Evolutionary conservation across 2,797 vertebrate species (phyloP).

Genomic region (Phrynocephalus forsythii): DNA sequence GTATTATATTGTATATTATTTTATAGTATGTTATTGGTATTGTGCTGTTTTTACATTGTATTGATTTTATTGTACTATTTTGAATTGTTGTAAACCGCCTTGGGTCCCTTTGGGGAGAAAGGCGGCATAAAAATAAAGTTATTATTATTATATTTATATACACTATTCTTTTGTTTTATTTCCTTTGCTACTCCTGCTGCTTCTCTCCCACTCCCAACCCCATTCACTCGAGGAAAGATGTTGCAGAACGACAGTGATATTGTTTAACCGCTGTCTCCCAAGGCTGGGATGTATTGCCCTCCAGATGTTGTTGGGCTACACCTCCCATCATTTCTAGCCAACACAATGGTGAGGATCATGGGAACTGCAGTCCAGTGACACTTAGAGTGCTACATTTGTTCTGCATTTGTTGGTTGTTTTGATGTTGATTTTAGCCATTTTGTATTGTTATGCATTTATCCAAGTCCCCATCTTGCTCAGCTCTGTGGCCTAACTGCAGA

Average conservation of each 20-base stretch:
- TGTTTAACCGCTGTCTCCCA: not conserved
- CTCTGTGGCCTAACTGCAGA: not conserved
- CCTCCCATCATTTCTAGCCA: not conserved
- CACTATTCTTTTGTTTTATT: not conserved
- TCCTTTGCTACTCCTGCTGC: too few species aligned
- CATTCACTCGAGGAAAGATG: not conserved
- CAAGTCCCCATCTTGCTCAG: not conserved
- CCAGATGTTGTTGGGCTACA: not conserved
- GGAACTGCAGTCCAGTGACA: not conserved
- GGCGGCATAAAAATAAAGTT: too few species aligned
- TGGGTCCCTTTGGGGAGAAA: too few species aligned
- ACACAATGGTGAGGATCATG: not conserved
- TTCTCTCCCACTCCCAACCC: too few species aligned
- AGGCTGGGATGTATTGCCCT: not conserved
- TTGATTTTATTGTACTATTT: too few species aligned
- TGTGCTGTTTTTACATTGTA: too few species aligned
- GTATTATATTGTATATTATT: too few species aligned
- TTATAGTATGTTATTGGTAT: too few species aligned
- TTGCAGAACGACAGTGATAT: not conserved
- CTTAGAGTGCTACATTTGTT: not conserved
- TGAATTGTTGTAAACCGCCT: too few species aligned
- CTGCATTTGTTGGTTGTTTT: not conserved
- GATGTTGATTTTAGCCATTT: too few species aligned
- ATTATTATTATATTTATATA: too few species aligned
- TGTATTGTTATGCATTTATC: not conserved